Percentiles rank a stretch among this genome's conserved stretches.
These are phyloP conservation scores for Phasianus colchicus DNA, from an alignment of 2,113 vertebrate species.

Conservation along the genomic window DNA sequence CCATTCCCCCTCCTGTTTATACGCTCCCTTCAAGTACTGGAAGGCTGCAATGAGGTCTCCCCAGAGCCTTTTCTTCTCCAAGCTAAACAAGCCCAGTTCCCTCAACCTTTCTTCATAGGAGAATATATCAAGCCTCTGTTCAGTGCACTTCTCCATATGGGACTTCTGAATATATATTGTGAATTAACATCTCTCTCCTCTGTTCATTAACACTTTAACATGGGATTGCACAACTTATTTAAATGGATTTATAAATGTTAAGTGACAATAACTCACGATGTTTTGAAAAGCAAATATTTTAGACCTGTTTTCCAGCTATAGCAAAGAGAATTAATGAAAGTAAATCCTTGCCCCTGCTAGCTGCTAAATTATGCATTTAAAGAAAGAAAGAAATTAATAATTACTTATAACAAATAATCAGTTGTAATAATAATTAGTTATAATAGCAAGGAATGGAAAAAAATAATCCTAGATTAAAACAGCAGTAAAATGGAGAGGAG, in stretches of 20 bases:
- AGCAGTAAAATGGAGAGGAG: not conserved
- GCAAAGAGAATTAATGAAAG: not conserved
- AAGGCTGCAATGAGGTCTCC: too few species aligned
- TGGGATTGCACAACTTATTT: not conserved
- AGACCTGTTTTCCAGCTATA: not conserved
- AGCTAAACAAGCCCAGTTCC: too few species aligned
- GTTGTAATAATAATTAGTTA: not conserved
- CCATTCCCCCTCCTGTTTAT: too few species aligned
- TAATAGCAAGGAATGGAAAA: not conserved
- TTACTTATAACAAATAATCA: not conserved
- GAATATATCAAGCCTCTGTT: not conserved
- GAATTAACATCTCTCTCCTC: not conserved
- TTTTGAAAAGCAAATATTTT: not conserved
- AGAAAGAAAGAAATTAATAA: not conserved
- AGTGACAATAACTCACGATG: not conserved
- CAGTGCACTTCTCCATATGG: not conserved
- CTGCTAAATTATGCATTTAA: not conserved
- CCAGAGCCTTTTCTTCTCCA: too few species aligned
- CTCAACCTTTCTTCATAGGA: too few species aligned
- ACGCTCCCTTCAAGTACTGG: too few species aligned
- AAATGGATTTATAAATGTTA: not conserved
- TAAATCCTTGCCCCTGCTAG: not conserved
- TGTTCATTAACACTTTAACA: not conserved
- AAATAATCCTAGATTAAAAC: not conserved
- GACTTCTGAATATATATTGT: not conserved